These are phyloP conservation scores for Puffinus mauretanicus DNA, from an alignment of 2,113 vertebrate genomes.

Conservation along the genomic window DNA sequence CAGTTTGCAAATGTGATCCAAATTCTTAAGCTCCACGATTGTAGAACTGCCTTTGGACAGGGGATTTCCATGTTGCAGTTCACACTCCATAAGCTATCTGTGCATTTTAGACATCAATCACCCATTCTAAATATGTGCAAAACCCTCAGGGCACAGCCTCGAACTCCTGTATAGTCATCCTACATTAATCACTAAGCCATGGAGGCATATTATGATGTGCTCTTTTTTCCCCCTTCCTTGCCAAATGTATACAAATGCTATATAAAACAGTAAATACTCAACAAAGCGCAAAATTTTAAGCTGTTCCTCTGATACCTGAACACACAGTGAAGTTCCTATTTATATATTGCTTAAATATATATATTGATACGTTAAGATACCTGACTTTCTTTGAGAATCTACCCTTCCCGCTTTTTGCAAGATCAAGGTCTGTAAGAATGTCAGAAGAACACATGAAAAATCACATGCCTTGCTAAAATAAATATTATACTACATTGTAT, in stretches of 20 bases:
- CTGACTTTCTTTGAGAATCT: not conserved
- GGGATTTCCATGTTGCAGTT: not conserved
- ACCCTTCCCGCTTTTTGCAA: not conserved
- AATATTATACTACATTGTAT: not conserved
- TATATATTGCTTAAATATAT: not conserved
- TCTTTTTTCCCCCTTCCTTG: not conserved
- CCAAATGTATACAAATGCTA: not conserved
- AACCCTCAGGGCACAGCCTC: not conserved
- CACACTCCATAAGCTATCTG: not conserved
- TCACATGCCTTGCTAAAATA: not conserved
- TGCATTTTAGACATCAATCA: not conserved
- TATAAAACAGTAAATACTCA: not conserved
- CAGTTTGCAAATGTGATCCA: not conserved
- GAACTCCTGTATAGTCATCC: not conserved
- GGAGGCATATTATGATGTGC: not conserved
- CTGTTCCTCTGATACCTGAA: not conserved
- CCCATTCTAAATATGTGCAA: not conserved
- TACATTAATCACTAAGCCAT: not conserved
- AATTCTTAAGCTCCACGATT: rapidly evolving
- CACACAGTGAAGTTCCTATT: not conserved
- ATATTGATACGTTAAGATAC: not conserved
- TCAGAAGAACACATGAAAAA: not conserved
- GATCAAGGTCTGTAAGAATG: not conserved
- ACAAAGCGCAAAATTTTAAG: not conserved
- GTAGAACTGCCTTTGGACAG: not conserved